These are phyloP conservation scores for Stigmatopora argus DNA, from an alignment of 2,113 vertebrate genomes.

Conservation along the genomic window DNA sequence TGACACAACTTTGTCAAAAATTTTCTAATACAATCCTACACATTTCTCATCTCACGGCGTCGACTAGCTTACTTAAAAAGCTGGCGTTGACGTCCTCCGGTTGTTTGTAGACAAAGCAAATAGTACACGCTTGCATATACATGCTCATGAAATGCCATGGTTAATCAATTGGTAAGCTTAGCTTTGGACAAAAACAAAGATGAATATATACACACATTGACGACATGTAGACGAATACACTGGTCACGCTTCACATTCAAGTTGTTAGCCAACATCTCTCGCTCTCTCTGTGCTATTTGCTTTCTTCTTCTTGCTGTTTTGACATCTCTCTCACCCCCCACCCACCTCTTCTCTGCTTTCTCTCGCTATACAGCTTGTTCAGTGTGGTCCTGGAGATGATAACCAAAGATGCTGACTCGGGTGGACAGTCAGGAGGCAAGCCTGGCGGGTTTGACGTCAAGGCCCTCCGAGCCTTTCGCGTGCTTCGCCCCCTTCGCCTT, in stretches of 20 bases:
- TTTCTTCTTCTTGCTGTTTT: conserved; percentile 19
- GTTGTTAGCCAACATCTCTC: background rate
- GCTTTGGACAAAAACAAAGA: conserved; percentile 16
- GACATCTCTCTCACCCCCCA: conserved; percentile 2
- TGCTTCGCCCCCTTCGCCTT: conserved; percentile 92
- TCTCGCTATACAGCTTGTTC: conserved; percentile 79
- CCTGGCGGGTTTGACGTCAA: conserved; percentile 97
- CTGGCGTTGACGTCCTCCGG: background rate
- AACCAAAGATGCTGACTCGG: conserved; percentile 88
- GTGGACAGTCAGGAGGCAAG: conserved; percentile 87
- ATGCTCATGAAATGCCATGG: background rate
- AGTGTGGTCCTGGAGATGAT: conserved; percentile 98
- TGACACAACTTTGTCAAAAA: too few species aligned
- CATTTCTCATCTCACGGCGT: too few species aligned
- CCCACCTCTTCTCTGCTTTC: background rate
- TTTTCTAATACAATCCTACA: too few species aligned
- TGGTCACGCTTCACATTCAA: background rate
- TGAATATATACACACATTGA: conserved; percentile 1
- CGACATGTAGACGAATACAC: conserved; percentile 4
- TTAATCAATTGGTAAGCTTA: conserved; percentile 36
- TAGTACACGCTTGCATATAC: background rate
- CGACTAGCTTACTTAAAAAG: background rate
- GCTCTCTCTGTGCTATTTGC: conserved; percentile 23
- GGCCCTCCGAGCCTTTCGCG: conserved; percentile 95
- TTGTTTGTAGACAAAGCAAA: background rate